Evolutionary conservation across 2,113 vertebrate genomes (phyloP).

Genomic region (Callospermophilus lateralis): DNA sequence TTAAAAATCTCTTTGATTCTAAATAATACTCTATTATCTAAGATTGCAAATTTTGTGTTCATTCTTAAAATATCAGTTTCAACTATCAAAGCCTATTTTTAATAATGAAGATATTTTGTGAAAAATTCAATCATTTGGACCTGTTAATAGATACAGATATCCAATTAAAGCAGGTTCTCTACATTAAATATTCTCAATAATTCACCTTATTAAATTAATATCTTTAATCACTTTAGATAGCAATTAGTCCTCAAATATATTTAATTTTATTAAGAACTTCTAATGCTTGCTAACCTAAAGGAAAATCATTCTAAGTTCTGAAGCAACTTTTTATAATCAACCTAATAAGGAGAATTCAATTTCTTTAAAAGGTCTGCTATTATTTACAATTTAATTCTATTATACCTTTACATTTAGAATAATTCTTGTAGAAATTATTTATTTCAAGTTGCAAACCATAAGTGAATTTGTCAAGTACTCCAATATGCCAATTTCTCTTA

Average conservation of each 20-base stretch:
- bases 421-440: neutral
- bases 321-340: neutral
- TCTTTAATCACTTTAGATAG: neutral
- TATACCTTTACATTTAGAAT: neutral
- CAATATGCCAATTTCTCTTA: neutral
- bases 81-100: neutral
- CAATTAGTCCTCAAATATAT: neutral
- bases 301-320: constrained; percentile 20
- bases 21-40: constrained; percentile 9
- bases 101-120: neutral
- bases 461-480: neutral
- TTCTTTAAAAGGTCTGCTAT: neutral
- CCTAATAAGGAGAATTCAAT: neutral
- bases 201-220: neutral
- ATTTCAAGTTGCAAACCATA: constrained; percentile 1
- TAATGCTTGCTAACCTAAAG: neutral
- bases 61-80: constrained; percentile 4
- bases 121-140: neutral
- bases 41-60: neutral
- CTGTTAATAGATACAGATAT: neutral
- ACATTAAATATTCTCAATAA: neutral
- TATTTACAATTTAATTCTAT: constrained; percentile 3
- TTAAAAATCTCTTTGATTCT: neutral
- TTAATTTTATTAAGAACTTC: constrained; percentile 32
- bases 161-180: neutral